Conservation (phyloP, 2,888 invertebrate species). For the Hypercompe scribonia region DNA sequence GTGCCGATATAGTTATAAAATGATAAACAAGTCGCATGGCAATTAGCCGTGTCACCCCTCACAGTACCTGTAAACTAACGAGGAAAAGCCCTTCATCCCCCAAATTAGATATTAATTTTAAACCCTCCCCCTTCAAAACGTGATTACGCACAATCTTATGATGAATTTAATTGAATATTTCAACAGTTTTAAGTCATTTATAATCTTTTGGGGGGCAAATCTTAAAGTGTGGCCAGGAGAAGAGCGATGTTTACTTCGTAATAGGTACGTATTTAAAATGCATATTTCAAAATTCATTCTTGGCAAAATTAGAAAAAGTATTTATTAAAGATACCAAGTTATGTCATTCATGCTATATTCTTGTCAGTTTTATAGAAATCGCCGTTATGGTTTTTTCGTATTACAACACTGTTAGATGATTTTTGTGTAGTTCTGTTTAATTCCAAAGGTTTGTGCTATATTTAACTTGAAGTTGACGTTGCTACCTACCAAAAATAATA, state of each 20-base stretch:
- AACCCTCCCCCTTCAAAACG: constrained; percentile 62
- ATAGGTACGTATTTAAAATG: not conserved
- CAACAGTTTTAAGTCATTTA: constrained; percentile 55
- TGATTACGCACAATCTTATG: constrained; percentile 65
- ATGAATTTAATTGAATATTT: constrained; percentile 72
- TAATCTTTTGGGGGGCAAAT: constrained; percentile 32
- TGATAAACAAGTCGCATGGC: constrained; percentile 42
- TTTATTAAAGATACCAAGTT: too few relatives aligned
- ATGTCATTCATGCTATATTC: too few relatives aligned
- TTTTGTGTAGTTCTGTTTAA: too few relatives aligned
- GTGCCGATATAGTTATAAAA: constrained; percentile 38
- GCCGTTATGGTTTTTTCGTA: too few relatives aligned
- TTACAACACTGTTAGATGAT: too few relatives aligned
- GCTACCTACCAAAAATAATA: not conserved
- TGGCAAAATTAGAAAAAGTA: too few relatives aligned
- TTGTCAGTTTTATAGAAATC: too few relatives aligned
- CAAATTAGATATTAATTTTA: constrained; percentile 83
- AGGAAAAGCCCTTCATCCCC: constrained; percentile 63
- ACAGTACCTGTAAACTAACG: constrained; percentile 47
- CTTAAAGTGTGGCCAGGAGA: constrained; percentile 10
- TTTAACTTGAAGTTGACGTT: not conserved
- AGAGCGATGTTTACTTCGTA: not conserved
- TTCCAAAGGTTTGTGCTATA: too few relatives aligned
- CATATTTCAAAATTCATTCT: too few relatives aligned
- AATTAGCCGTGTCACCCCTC: constrained; percentile 38